Evolutionary conservation across 2,888 invertebrate species (phyloP), one percentile per base, ranked within the genome.

Genomic region (Eupithecia abbreviata): DNA sequence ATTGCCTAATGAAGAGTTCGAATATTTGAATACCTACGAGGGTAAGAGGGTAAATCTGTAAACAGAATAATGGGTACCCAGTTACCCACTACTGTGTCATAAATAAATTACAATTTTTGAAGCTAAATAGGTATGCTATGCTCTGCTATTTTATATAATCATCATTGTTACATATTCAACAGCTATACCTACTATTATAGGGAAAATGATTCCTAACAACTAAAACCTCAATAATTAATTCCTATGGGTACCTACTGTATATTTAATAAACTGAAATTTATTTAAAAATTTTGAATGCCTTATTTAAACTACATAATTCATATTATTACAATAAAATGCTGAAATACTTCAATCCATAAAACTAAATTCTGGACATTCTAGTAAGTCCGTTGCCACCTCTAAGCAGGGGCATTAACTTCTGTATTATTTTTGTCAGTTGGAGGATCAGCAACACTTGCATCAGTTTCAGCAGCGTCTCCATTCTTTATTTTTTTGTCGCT

Each of bases 401-500:
- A 94, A 71, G 89, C 89, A 79, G 92, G 82, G 68, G 90, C 81
- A 80, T 88, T 88, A 49, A 90, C 87, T 88, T 93, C 94, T 68
- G 85, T 85, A 75, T 83, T 90, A 77, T 86, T 89, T 80, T 93
- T 93, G 79, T 94, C 95, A 76, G 84, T 86, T 30, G 86, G 85
- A 47, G 88, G 89, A 15, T 91, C 93, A 55, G 90, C 90, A 42
- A 89, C 89, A 78, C 86, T 90, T 4, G 87, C 84, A 66, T 91
- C 91, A 75, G 83, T 89, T 80, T 91, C 94, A 77, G 91, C 94
- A 72, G 87, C 90, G 74, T 92, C 95, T 45, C 90, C 95, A 76
- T 88, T 84, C 82, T 93, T 95, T 49, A 87, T 82, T 18, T 94
- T 95, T 88, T 96, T 97, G 85, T 97, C 97, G 81, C 96, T 96